These are phyloP conservation scores for Hirundichthys speculiger DNA, from an alignment of 2,113 vertebrate species.

Conservation along the genomic window DNA sequence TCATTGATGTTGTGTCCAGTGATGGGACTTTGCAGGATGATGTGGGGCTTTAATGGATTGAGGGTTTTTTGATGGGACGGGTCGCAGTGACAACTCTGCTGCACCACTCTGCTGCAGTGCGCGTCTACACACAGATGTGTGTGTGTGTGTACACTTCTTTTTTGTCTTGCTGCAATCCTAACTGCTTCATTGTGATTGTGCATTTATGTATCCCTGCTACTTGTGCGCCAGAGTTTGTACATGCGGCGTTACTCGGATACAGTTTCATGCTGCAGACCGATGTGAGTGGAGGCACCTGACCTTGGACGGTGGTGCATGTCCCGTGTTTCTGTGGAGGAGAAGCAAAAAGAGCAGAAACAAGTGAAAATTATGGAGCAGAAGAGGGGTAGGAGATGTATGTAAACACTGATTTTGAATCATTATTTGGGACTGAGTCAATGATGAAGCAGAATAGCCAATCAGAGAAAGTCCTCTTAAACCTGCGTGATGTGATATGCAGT, in stretches of 20 bases:
- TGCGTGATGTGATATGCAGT: constrained; percentile 50
- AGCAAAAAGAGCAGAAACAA: background rate
- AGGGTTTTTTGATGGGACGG: constrained; percentile 46
- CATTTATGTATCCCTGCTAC: background rate
- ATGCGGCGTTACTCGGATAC: background rate
- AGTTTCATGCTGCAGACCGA: constrained; percentile 35
- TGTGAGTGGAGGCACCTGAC: constrained; percentile 64
- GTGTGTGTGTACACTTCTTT: constrained; percentile 4
- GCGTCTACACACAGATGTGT: constrained; percentile 21
- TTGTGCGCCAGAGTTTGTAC: background rate
- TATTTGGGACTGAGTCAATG: background rate
- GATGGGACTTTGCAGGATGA: constrained; percentile 18
- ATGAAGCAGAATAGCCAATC: too few relatives aligned
- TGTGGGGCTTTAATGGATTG: constrained; percentile 5
- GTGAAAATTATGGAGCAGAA: background rate
- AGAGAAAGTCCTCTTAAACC: background rate
- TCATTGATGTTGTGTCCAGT: constrained; percentile 8
- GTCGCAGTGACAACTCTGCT: constrained; percentile 50
- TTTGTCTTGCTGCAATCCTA: constrained; percentile 10
- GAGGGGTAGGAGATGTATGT: background rate
- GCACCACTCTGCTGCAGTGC: constrained; percentile 73
- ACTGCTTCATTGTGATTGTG: constrained; percentile 1
- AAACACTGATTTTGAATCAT: background rate
- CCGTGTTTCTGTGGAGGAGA: constrained; percentile 7
- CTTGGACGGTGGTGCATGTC: constrained; percentile 59